A percentile compares a stretch with the other conserved stretches of the same genome.
phyloP scores from a whole-genome alignment of 2,888 invertebrate species.

The Drosophila buzzatii region DNA sequence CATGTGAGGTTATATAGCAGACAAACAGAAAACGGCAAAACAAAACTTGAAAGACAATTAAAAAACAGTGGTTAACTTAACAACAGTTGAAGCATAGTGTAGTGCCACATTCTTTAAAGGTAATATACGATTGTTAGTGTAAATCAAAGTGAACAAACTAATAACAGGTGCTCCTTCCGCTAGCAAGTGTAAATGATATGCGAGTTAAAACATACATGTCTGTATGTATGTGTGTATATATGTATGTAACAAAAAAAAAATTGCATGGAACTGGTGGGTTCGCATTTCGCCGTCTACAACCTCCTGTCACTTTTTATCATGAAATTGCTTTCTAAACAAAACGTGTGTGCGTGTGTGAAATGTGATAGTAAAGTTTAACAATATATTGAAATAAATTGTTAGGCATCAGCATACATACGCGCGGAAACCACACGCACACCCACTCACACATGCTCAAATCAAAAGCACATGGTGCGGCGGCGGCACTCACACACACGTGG shows the following conservation, averaged over 20 bases:
- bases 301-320: constrained; percentile 29
- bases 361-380: constrained; percentile 59
- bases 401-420: constrained; percentile 33
- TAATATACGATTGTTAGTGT: constrained; percentile 34
- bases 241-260: constrained; percentile 17
- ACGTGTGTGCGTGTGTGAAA: constrained; percentile 41
- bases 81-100: constrained; percentile 27
- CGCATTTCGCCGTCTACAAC: constrained; percentile 30
- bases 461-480: constrained; percentile 76
- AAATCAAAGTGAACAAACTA: constrained; percentile 10
- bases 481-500: constrained; percentile 72
- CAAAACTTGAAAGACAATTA: constrained; percentile 41
- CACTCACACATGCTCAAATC: constrained; percentile 33
- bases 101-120: constrained; percentile 44
- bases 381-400: constrained; percentile 43
- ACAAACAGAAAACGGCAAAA: constrained; percentile 60
- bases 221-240: neutral
- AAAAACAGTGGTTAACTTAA: constrained; percentile 25
- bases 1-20: constrained; percentile 84
- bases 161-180: constrained; percentile 25
- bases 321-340: constrained; percentile 68
- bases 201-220: constrained; percentile 8
- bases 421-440: constrained; percentile 15
- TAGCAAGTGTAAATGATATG: constrained; percentile 36
- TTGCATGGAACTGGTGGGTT: constrained; percentile 29